Evolutionary conservation across 1,140 invertebrate species (phyloP).

Genomic region (Dreissena rostriformis): DNA sequence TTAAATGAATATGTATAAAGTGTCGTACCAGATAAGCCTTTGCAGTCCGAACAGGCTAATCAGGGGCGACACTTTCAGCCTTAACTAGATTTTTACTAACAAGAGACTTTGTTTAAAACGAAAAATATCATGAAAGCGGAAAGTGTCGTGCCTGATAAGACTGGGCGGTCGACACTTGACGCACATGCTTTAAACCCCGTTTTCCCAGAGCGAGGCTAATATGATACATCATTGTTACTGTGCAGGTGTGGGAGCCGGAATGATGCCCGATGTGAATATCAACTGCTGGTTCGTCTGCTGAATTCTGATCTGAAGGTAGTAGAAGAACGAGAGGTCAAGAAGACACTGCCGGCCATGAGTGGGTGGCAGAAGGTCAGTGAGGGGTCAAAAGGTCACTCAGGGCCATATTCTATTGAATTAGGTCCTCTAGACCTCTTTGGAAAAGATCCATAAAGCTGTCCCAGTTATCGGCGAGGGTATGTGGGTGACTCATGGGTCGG

Average conservation of each 20-base stretch:
- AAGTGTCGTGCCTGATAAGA: not conserved
- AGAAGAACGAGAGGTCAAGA: slow-evolving; percentile 3
- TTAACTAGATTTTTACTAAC: too few relatives aligned
- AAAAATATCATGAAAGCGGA: not conserved
- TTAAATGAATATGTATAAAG: too few relatives aligned
- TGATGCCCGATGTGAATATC: slow-evolving; percentile 46
- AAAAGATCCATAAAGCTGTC: too few relatives aligned
- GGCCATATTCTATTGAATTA: too few relatives aligned
- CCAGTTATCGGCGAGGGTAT: too few relatives aligned
- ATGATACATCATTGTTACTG: not conserved
- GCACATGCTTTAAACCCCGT: not conserved
- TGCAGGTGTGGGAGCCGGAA: slow-evolving; percentile 30
- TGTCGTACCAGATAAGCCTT: not conserved
- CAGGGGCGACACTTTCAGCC: not conserved
- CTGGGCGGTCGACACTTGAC: too few relatives aligned
- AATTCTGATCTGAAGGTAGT: slow-evolving; percentile 31
- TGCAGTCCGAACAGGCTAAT: too few relatives aligned
- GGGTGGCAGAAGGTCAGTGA: slow-evolving; percentile 39
- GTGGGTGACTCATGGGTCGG: too few relatives aligned
- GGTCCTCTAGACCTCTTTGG: too few relatives aligned
- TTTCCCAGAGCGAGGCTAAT: not conserved
- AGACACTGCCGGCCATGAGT: slow-evolving; percentile 10
- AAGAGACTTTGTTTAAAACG: not conserved
- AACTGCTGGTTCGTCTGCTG: slow-evolving; percentile 41
- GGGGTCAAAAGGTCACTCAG: too few relatives aligned